A percentile compares a stretch with the other conserved stretches of the same genome.
phyloP scores from a whole-genome alignment of 2,888 invertebrate species.

The Homarus gammarus region DNA sequence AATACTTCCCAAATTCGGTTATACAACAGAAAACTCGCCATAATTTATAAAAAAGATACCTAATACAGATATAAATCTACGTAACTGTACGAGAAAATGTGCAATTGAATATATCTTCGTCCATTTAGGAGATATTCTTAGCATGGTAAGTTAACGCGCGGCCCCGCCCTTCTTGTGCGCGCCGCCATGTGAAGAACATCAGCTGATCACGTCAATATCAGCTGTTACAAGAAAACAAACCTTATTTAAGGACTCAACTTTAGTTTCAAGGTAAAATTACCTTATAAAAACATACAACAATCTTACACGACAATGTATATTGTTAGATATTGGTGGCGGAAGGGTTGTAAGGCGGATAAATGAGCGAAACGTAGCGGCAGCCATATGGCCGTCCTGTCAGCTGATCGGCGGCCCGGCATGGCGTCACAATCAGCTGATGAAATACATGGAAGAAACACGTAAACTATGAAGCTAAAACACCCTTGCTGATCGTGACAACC shows the following conservation, averaged over 20 bases:
- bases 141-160: slow-evolving; percentile 28
- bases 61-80: not conserved
- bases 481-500: slow-evolving; percentile 53
- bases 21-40: not conserved
- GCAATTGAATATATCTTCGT: not conserved
- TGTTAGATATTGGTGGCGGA: not conserved
- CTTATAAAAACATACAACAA: not conserved
- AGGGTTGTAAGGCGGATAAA: slow-evolving; percentile 29
- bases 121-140: not conserved
- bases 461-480: slow-evolving; percentile 5
- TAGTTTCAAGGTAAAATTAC: not conserved
- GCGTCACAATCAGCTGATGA: slow-evolving; percentile 71
- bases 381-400: slow-evolving; percentile 70
- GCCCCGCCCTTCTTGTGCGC: slow-evolving; percentile 54
- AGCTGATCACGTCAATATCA: slow-evolving; percentile 74
- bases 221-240: slow-evolving; percentile 71
- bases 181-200: slow-evolving; percentile 68
- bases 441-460: slow-evolving; percentile 32
- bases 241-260: not conserved
- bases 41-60: not conserved
- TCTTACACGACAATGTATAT: not conserved
- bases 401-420: slow-evolving; percentile 72
- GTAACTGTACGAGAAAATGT: not conserved
- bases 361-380: slow-evolving; percentile 50
- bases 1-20: not conserved